A percentile compares a stretch with the other conserved stretches of the same genome.
Evolutionary conservation across 2,113 vertebrate genomes (phyloP).

Genomic region (Nothocercus nigrocapillus): DNA sequence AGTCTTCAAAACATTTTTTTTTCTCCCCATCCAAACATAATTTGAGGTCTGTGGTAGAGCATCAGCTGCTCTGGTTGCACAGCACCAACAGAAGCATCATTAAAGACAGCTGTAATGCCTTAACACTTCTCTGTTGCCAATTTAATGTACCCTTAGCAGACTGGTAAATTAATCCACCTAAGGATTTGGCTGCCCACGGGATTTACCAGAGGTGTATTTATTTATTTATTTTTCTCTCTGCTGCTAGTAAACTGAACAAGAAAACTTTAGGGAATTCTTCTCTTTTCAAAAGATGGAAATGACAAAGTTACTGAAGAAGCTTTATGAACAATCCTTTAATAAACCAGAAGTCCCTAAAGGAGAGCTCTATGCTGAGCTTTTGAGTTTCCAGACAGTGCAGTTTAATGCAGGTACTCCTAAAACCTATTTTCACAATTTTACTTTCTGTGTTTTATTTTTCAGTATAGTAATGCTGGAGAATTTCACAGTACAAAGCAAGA

Average conservation of each 20-base stretch:
- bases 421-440: background rate
- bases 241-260: background rate
- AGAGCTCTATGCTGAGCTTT: background rate
- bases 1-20: background rate
- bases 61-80: background rate
- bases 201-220: background rate
- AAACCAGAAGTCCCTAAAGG: background rate
- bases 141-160: background rate
- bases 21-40: background rate
- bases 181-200: accelerated
- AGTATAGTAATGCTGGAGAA: background rate
- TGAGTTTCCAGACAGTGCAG: background rate
- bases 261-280: background rate
- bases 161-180: background rate
- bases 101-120: background rate
- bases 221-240: background rate
- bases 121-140: background rate
- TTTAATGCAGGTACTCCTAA: background rate
- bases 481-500: background rate
- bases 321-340: background rate
- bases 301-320: background rate
- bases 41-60: background rate
- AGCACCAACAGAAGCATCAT: background rate
- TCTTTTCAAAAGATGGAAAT: background rate
- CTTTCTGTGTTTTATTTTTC: background rate